These are phyloP conservation scores for Cotesia typhae DNA, from an alignment of 1,140 invertebrate species.

Conservation along the genomic window DNA sequence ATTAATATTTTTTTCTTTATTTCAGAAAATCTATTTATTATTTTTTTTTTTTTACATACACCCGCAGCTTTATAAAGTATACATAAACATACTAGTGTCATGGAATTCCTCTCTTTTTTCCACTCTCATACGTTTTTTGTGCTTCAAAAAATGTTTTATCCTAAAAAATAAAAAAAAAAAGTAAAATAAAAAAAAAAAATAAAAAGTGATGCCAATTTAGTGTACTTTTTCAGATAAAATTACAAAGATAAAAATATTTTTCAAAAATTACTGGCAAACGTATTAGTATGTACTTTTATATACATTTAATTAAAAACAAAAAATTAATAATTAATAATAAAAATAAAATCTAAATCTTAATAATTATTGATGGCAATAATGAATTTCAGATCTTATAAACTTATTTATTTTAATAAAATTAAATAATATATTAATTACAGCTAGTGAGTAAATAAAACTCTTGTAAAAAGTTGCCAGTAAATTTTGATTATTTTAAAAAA, in stretches of 20 bases:
- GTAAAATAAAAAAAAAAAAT: too few species aligned
- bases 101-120: slow-evolving; percentile 50
- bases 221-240: not conserved
- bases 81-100: slow-evolving; percentile 53
- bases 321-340: not conserved
- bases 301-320: not conserved
- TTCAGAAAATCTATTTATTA: slow-evolving; percentile 2
- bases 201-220: not conserved
- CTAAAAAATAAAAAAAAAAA: too few species aligned
- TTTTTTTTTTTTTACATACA: slow-evolving; percentile 36
- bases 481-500: slow-evolving; percentile 26
- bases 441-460: too few species aligned
- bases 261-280: slow-evolving; percentile 2
- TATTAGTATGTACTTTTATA: not conserved
- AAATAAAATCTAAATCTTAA: not conserved
- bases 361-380: too few species aligned
- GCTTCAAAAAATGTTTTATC: slow-evolving; percentile 4
- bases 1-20: slow-evolving; percentile 37
- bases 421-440: too few species aligned
- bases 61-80: slow-evolving; percentile 44
- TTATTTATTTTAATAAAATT: too few species aligned
- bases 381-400: too few species aligned
- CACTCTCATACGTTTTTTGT: slow-evolving; percentile 9
- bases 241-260: not conserved
- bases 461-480: slow-evolving; percentile 4